Evolutionary conservation across 2,113 vertebrate genomes (phyloP), one percentile per base, ranked within the genome.

Genomic region (Naja naja): DNA sequence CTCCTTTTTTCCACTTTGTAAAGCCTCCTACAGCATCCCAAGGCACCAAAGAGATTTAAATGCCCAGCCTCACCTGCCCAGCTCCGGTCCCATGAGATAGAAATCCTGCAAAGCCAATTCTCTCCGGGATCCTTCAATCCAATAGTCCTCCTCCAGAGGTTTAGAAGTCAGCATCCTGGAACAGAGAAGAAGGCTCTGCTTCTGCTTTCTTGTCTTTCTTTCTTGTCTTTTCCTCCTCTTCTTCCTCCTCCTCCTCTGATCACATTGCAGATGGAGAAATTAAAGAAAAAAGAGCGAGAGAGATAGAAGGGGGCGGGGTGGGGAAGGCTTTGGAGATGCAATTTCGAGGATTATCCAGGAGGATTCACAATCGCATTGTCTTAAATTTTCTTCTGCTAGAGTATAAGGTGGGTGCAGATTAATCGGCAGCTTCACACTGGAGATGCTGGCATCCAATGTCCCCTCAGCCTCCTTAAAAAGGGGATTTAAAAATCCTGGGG

Each of bases 91-190:
- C 97, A 98, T 96, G 60, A 90, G 53, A 96, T 98, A 98, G 97
- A 98, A 97, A 27, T 98, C 98, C 91, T 98, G 98, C 96, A 99
- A 97, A 16, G 97, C 93, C 12, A 96, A 97, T 95, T 98, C 98
- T 85, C 98, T 97, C 60, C 97, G 97, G 56, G 98, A 99, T 5
- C 98, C 98, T 1, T 99, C 98, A 91, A 99, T 98, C 98, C 98
- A 99, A 96, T 97, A 98, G 91, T 98, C 98, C 8, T 96, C 94
- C 74, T 95, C 96, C 2, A 97, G 97, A 8, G 87, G 58, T 64
- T 97, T 96, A 93, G 98, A 98, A 49, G 97, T 98, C 34, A 98
- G 98, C 98, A 98, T 98, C 96, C 81, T 93, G 94, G 93, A 87
- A 88, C 90, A 20, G 34, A 6, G 4, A 6, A 34, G 58, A 14